Conservation (phyloP, 2,797 vertebrate genomes). For the Vireo griseus region DNA sequence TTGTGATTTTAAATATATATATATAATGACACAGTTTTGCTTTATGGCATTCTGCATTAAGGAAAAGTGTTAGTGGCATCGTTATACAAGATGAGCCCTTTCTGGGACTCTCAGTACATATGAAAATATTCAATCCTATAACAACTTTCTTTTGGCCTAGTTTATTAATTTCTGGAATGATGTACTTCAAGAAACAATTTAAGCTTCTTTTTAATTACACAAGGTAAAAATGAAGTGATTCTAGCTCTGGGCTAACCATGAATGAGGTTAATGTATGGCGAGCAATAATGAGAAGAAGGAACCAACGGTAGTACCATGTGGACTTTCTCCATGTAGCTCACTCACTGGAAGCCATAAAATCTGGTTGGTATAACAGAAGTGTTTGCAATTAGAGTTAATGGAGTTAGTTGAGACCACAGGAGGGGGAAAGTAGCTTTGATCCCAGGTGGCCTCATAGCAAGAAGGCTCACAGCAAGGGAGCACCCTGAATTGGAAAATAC, state of each 20-base stretch:
- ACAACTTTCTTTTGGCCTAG: neutral
- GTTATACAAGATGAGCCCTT: neutral
- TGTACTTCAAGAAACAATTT: neutral
- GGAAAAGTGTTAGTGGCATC: neutral
- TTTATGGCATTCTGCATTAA: neutral
- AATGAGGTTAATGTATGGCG: neutral
- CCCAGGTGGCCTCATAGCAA: constrained; percentile 63
- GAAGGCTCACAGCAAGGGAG: constrained; percentile 37
- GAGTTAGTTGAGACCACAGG: neutral
- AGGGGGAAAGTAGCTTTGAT: constrained; percentile 40
- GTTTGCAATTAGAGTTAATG: constrained; percentile 51
- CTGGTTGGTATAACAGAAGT: constrained; percentile 36
- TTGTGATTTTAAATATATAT: neutral
- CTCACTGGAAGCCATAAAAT: constrained; percentile 22
- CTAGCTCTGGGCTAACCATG: neutral
- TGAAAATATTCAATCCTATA: neutral
- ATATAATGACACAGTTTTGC: neutral
- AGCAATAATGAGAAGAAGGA: neutral
- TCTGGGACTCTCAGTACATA: neutral
- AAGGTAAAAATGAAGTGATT: neutral
- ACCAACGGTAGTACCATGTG: neutral
- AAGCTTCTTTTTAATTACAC: neutral
- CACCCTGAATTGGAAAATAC: constrained; percentile 37
- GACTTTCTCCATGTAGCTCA: neutral
- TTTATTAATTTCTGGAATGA: neutral